These are phyloP conservation scores for Ennomos fuscantarius DNA, from an alignment of 2,888 invertebrate genomes.

Conservation along the genomic window DNA sequence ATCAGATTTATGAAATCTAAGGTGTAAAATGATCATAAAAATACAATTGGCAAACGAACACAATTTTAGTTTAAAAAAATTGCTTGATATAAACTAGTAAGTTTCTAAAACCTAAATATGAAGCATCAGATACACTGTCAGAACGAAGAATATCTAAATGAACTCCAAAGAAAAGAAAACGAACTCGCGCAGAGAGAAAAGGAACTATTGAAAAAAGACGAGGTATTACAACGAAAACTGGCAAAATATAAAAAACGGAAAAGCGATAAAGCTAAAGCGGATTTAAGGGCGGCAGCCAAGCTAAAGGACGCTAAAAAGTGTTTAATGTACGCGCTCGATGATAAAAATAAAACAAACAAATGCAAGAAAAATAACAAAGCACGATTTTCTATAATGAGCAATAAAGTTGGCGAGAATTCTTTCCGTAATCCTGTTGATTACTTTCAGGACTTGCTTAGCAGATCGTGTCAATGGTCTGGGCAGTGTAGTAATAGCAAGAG, in stretches of 20 bases:
- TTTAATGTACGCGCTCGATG: slow-evolving; percentile 37
- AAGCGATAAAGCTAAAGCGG: slow-evolving; percentile 39
- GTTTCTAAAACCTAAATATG: slow-evolving; percentile 11
- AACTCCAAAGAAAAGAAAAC: slow-evolving; percentile 39
- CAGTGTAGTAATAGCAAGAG: slow-evolving; percentile 20
- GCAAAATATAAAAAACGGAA: slow-evolving; percentile 34
- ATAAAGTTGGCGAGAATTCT: slow-evolving; percentile 1
- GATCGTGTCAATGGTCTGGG: slow-evolving; percentile 15
- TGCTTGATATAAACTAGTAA: no score
- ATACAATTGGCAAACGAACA: no score
- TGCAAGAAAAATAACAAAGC: slow-evolving; percentile 5
- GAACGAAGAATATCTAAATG: slow-evolving; percentile 8
- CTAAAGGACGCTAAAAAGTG: slow-evolving; percentile 49
- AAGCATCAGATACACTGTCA: slow-evolving; percentile 5
- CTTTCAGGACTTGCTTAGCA: slow-evolving; percentile 23
- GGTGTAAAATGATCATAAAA: no score
- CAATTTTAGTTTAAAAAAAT: no score
- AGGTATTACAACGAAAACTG: slow-evolving; percentile 37
- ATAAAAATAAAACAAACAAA: slow-evolving; percentile 35
- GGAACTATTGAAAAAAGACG: slow-evolving; percentile 45
- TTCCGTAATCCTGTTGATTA: slow-evolving; percentile 11
- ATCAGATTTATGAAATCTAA: no score
- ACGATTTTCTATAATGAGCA: slow-evolving; percentile 18
- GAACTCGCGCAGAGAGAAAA: slow-evolving; percentile 43
- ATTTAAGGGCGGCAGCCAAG: slow-evolving; percentile 47